Base-by-base conservation (phyloP, 2,888 invertebrate genomes). In the Parapristionchus giblindavisi region DNA sequence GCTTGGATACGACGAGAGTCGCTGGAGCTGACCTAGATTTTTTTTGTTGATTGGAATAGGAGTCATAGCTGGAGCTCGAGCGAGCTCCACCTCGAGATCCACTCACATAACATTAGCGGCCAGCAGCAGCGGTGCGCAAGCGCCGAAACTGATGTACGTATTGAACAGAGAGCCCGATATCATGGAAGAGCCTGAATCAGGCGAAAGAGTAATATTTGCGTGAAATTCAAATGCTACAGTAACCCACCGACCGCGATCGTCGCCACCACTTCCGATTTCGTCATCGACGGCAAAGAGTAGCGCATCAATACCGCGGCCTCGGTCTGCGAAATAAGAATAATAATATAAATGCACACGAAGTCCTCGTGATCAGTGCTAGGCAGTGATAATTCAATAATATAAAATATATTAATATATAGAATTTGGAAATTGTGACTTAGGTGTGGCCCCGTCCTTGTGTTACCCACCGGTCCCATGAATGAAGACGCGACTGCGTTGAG, bases 161-260 rank as follows among this genome's bases (percentile, higher is more conserved):
- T 94, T 95, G 85, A 97, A 89, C 1, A 96, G 94, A 0, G 94
- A 93, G n/a, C 93, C 89, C 95, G 96, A 71, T 11, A 96, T 94
- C 0, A 95, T 94, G 0, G 96, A 94, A 89, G 96, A 96, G 6
- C 96, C 96, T 0, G 94, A 94, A 0, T 24, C 6, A 24, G 24
- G 14, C 56, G 17, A 56, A 24, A 8, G 56, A 54, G 27, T n/a
- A 54, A 17, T 6, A 54, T 14, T 43, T 43, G 8, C 6, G 6
- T 17, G 29, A 32, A 32, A 32, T 5, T 29, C 60, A 4, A 29
- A 14, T 34, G n/a, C 5, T 5, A 32, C 60, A n/a, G 11, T 40
- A 32, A 43, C 76, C 29, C 5, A 76, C 76, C 63, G 36, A 76
- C 76, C 14, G 94, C 92, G 94, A 96, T 94, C 11, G 97, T 91